These are phyloP conservation scores for Leucania comma DNA, from an alignment of 2,888 invertebrate genomes.

Conservation along the genomic window DNA sequence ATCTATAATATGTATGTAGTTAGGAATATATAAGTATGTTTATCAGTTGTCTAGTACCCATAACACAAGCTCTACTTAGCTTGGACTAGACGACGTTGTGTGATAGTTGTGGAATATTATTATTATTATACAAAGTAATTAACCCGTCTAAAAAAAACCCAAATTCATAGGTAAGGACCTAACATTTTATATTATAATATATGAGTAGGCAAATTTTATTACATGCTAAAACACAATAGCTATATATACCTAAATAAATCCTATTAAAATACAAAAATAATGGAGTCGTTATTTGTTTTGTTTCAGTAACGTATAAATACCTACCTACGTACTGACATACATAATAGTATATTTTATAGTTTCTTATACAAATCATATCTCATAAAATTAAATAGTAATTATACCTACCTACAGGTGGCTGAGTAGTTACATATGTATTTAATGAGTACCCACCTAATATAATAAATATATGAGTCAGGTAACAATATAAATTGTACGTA, in stretches of 20 bases:
- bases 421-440: neutral
- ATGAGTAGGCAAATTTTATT: neutral
- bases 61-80: no score
- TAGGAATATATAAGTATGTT: no score
- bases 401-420: neutral
- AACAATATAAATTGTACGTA: neutral
- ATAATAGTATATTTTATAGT: neutral
- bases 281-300: neutral
- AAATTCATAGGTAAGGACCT: no score
- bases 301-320: neutral
- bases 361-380: neutral
- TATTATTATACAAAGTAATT: no score
- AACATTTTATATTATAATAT: no score
- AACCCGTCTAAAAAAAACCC: no score
- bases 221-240: neutral
- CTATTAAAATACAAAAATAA: neutral
- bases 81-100: no score
- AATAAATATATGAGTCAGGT: constrained; percentile 4
- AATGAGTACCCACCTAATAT: constrained; percentile 4
- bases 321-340: neutral
- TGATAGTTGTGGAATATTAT: no score
- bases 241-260: neutral
- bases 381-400: neutral
- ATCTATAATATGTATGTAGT: no score
- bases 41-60: no score